Percentiles rank a stretch among this genome's conserved stretches.
phyloP scores from a whole-genome alignment of 1,140 invertebrate species.

The Lycorma delicatula region DNA sequence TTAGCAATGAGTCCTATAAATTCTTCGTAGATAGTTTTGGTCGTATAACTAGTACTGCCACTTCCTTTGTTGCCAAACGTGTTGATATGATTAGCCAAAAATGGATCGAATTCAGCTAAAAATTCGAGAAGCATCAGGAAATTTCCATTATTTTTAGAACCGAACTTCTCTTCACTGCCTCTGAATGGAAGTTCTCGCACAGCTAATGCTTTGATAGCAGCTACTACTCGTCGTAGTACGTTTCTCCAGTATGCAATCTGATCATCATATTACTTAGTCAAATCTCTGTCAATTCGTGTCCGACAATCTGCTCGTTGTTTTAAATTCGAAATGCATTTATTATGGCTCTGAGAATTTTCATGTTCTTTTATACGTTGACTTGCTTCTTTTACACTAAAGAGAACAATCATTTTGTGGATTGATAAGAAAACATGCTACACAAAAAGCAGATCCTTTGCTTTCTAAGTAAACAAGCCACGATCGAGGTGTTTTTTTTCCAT shows the following conservation, averaged over 20 bases:
- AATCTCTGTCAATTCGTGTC: background rate
- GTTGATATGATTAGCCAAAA: slow-evolving; percentile 19
- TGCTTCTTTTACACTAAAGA: slow-evolving; percentile 14
- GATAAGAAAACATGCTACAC: background rate
- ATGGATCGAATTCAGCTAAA: slow-evolving; percentile 22
- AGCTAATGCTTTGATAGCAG: slow-evolving; percentile 19
- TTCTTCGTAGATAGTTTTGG: slow-evolving; percentile 20
- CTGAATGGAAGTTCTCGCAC: slow-evolving; percentile 19
- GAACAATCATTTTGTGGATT: slow-evolving; percentile 2
- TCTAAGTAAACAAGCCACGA: slow-evolving; percentile 3
- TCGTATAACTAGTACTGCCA: slow-evolving; percentile 21
- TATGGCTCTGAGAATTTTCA: background rate
- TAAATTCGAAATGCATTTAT: background rate
- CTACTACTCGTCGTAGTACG: slow-evolving; percentile 14
- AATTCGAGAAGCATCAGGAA: slow-evolving; percentile 1
- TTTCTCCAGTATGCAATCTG: slow-evolving; percentile 14
- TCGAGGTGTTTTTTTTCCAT: too few relatives aligned
- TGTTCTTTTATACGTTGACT: background rate
- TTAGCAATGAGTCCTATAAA: slow-evolving; percentile 19
- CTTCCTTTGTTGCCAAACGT: slow-evolving; percentile 19
- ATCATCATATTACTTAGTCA: slow-evolving; percentile 9
- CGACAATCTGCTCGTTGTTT: background rate
- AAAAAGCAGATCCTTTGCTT: background rate
- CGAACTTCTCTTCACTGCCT: slow-evolving; percentile 14
- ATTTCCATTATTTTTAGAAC: slow-evolving; percentile 13